Evolutionary conservation across 2,888 invertebrate species (phyloP).

Genomic region (Heteromyza rotundicornis): DNA sequence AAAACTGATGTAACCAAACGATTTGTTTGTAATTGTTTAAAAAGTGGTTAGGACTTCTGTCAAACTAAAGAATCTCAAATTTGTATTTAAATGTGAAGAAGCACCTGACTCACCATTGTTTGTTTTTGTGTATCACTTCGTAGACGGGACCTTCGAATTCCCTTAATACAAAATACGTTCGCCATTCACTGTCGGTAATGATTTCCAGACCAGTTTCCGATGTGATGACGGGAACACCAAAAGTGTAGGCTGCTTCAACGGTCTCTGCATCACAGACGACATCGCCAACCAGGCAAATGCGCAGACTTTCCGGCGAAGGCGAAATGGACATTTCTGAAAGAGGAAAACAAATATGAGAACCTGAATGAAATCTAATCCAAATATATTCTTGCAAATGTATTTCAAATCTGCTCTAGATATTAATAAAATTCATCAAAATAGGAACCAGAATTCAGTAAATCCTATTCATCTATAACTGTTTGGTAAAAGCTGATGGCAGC

Average conservation of each 20-base stretch:
- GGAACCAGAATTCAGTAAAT: no score
- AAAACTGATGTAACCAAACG: no score
- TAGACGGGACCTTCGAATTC: conserved; percentile 74
- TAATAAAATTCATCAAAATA: no score
- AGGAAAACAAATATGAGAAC: conserved; percentile 1
- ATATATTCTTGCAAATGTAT: no score
- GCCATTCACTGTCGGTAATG: conserved; percentile 66
- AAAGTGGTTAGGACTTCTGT: no score
- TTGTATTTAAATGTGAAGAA: no score
- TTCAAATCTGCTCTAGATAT: no score
- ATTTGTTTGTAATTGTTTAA: no score
- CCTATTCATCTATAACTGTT: no score
- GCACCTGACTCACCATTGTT: conserved; percentile 68
- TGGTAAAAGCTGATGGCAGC: no score
- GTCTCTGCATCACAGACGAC: conserved; percentile 66
- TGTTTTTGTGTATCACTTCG: conserved; percentile 68
- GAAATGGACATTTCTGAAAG: conserved; percentile 55
- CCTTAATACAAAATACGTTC: conserved; percentile 74
- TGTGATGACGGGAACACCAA: conserved; percentile 69
- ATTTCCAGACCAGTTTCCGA: conserved; percentile 70
- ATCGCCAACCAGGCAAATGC: conserved; percentile 71
- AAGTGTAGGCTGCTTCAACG: conserved; percentile 68
- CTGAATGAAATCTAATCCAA: not conserved
- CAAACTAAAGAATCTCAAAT: no score
- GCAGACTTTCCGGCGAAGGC: conserved; percentile 63